These are phyloP conservation scores for Taurulus bubalis DNA, from an alignment of 2,113 vertebrate genomes.

Conservation along the genomic window DNA sequence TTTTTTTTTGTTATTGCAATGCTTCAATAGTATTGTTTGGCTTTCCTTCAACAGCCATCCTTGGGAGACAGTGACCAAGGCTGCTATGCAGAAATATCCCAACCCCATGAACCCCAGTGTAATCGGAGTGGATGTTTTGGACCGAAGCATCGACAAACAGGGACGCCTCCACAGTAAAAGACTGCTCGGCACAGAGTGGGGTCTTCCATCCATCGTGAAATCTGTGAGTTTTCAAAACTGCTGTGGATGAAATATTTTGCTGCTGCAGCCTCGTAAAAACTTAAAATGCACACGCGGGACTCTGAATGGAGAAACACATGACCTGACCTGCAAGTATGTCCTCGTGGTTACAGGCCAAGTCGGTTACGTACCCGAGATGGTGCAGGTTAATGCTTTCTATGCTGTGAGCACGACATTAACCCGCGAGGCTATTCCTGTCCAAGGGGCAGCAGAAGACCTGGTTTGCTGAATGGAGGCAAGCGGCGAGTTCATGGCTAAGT, in stretches of 20 bases:
- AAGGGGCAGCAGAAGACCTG: conserved; percentile 12
- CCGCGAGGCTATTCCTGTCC: conserved; percentile 53
- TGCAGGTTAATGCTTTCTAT: conserved; percentile 30
- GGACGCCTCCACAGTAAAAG: conserved; percentile 94
- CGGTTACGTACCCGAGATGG: neutral
- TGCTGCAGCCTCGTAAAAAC: neutral
- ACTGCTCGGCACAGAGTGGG: conserved; percentile 97
- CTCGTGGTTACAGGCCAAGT: neutral
- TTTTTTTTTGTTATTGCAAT: neutral
- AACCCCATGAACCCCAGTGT: conserved; percentile 98
- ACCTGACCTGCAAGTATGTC: neutral
- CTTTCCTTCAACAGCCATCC: conserved; percentile 87
- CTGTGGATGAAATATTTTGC: neutral
- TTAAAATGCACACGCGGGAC: conserved; percentile 3
- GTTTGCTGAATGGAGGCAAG: neutral
- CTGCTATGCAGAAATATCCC: conserved; percentile 98
- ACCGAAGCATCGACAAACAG: conserved; percentile 86
- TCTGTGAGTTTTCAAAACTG: conserved; percentile 83
- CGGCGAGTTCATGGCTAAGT: conserved; percentile 42
- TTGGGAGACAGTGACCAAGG: conserved; percentile 96
- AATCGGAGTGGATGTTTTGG: conserved; percentile 94
- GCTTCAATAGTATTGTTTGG: neutral
- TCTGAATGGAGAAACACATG: conserved; percentile 13
- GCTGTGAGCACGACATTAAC: conserved; percentile 29
- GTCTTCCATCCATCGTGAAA: conserved; percentile 95